Percentiles rank a stretch among this genome's conserved stretches.
Conservation (phyloP, 2,113 vertebrate species). For the Ochotona princeps region DNA sequence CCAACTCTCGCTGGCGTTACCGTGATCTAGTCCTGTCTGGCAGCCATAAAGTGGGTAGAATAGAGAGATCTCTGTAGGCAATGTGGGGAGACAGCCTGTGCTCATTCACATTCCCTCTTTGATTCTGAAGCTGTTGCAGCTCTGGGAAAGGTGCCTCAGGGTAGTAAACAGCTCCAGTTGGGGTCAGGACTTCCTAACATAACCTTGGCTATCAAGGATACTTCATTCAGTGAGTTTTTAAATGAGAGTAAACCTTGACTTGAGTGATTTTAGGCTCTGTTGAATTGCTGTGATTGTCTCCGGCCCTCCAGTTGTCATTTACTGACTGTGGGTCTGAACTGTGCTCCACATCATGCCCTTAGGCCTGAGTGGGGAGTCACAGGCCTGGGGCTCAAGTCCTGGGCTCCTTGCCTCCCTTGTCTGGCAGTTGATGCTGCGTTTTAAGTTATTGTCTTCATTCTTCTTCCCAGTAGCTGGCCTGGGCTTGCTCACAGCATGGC, state of each 20-base stretch:
- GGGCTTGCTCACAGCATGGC: background rate
- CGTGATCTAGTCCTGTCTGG: too few species aligned
- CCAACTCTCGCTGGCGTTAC: too few species aligned
- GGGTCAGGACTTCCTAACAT: background rate
- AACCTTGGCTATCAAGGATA: background rate
- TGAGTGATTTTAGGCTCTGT: constrained; percentile 15
- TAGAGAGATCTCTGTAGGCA: background rate
- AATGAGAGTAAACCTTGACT: constrained; percentile 19
- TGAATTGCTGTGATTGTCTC: background rate
- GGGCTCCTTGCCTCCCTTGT: background rate
- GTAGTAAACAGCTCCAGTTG: background rate
- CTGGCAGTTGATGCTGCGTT: background rate
- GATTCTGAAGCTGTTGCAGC: background rate
- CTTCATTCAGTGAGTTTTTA: background rate
- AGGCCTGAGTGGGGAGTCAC: background rate
- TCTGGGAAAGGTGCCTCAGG: background rate
- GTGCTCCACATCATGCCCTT: background rate
- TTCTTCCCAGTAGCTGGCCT: background rate
- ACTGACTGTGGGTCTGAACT: background rate
- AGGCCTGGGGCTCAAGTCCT: background rate
- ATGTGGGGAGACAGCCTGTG: background rate
- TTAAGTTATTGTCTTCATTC: background rate
- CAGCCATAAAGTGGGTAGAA: background rate
- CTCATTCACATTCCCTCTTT: background rate
- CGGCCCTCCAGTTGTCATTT: background rate